These are phyloP conservation scores for Threskiornis aethiopicus DNA, from an alignment of 2,797 vertebrate species.

Conservation along the genomic window DNA sequence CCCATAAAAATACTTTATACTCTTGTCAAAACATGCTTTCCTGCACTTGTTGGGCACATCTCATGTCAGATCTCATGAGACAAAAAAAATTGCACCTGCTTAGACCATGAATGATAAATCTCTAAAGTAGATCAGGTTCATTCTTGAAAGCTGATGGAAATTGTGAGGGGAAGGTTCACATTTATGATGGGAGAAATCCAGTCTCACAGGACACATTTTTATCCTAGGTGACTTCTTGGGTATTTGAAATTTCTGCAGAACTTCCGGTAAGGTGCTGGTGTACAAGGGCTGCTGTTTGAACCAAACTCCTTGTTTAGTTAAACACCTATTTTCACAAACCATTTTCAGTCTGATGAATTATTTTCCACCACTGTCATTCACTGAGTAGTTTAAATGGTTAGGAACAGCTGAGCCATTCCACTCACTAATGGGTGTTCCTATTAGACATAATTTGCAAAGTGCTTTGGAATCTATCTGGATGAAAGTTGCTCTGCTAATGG, in stretches of 20 bases:
- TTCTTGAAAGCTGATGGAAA: not conserved
- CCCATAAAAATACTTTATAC: not conserved
- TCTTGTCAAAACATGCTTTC: not conserved
- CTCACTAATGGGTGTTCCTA: not conserved
- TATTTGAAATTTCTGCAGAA: not conserved
- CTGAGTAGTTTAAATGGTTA: not conserved
- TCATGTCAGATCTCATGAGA: not conserved
- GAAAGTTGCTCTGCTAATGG: not conserved
- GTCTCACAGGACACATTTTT: not conserved
- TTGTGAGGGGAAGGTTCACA: not conserved
- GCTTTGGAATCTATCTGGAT: not conserved
- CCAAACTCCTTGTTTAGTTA: not conserved
- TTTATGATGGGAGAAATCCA: not conserved
- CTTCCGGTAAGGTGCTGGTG: not conserved
- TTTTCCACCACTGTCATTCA: not conserved
- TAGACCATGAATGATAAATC: not conserved
- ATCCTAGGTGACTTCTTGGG: not conserved
- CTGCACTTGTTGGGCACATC: not conserved
- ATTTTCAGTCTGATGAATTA: not conserved
- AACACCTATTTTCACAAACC: not conserved
- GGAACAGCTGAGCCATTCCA: not conserved
- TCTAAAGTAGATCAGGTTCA: not conserved
- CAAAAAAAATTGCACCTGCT: not conserved
- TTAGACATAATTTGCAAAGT: not conserved
- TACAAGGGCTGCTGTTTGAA: not conserved